Base-by-base conservation (phyloP, 1,140 invertebrate species). In the Calosoma granatense region DNA sequence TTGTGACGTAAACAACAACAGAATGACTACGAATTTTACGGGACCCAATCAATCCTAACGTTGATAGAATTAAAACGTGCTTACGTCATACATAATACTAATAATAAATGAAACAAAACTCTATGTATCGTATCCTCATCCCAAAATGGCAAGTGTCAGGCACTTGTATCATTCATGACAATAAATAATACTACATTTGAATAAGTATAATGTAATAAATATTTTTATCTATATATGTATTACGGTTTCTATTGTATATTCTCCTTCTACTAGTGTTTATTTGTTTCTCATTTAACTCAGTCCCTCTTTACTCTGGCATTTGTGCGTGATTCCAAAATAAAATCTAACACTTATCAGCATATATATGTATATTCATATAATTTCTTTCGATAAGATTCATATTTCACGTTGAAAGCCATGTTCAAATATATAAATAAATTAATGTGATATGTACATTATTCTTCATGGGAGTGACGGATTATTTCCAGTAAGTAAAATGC, bases 171-270 rank as follows among this genome's bases (percentile, higher is more conserved):
- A 47, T 12, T 47, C 17, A 47, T 47, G 41, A 47, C 41, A 47
- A 47, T 47, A 47, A 47, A 47, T 47, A 47, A 9, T 47, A 47
- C 9, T 47, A 47, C 41, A 47, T 47, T 47, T 47, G 41, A 6
- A 47, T 47, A 47, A 47, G 41, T 47, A 47, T 47, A 47, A 47
- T 47, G 41, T 47, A 47, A 47, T 47, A 47, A 47, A 47, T 47
- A 47, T 47, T 47, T 47, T 47, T 47, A 47, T 47, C 41, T 47
- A 47, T 47, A 47, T 11, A 47, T 47, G 41, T 12, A 47, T 47
- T 11, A 9, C 9, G 41, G 9, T 4, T 36, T 47, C 9, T 47
- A 47, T 47, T 47, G 41, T 47, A 47, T 47, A 11, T 17, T 17
- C 9, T 36, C 26, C 26, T 36, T 36, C 26, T 36, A 9, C 26